Percentiles rank a stretch among this genome's conserved stretches.
phyloP scores from a whole-genome alignment of 2,888 invertebrate genomes.

The Lysandra coridon region DNA sequence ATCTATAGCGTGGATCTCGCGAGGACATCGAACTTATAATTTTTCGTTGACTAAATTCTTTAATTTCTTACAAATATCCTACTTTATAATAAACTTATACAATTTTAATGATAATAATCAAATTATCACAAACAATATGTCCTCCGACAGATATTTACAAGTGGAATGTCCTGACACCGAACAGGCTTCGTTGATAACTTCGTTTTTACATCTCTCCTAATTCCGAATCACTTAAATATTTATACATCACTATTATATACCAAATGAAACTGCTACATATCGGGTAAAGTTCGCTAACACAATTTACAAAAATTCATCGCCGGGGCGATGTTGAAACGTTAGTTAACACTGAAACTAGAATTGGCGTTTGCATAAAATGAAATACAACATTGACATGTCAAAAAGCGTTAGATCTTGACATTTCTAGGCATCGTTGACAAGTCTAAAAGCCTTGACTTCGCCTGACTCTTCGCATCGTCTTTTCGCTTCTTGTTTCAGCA shows the following conservation, averaged over 20 bases:
- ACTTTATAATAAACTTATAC: conserved; percentile 15
- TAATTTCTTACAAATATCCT: conserved; percentile 4
- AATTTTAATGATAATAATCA: conserved; percentile 2
- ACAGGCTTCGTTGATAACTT: conserved; percentile 23
- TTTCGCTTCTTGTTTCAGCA: not conserved
- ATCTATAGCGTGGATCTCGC: not conserved
- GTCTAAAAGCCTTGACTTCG: no score
- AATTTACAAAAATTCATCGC: conserved; percentile 3
- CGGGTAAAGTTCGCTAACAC: conserved; percentile 13
- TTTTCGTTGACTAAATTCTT: conserved; percentile 18
- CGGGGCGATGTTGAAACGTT: not conserved
- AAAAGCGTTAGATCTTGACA: no score
- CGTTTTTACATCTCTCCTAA: conserved; percentile 28
- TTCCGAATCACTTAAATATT: conserved; percentile 26
- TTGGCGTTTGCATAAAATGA: not conserved
- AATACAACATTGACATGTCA: no score
- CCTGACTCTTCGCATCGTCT: no score
- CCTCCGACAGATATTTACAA: conserved; percentile 25
- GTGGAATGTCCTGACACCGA: conserved; percentile 23
- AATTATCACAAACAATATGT: conserved; percentile 18
- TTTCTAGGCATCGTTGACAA: no score
- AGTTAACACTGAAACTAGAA: not conserved
- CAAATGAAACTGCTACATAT: conserved; percentile 9
- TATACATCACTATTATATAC: conserved; percentile 21
- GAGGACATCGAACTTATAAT: conserved; percentile 9